phyloP scores from a whole-genome alignment of 2,888 invertebrate genomes.

The Liodrosophila aerea region DNA sequence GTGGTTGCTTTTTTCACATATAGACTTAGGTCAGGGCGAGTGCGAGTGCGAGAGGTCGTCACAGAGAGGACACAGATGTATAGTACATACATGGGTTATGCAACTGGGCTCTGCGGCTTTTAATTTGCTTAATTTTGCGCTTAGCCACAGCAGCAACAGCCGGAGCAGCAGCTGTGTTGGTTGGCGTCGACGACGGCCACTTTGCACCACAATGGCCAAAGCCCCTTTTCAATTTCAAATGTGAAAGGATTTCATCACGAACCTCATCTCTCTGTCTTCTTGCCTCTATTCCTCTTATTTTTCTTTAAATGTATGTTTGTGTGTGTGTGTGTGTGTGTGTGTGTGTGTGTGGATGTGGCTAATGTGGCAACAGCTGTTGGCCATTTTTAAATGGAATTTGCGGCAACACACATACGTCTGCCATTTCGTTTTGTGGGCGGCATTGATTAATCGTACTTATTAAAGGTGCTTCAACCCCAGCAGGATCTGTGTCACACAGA shows the following conservation, averaged over 20 bases:
- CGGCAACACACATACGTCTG: constrained; percentile 19
- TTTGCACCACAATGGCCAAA: constrained; percentile 27
- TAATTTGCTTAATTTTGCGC: constrained; percentile 77
- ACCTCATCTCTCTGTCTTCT: neutral
- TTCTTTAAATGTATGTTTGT: neutral
- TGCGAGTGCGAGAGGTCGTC: constrained; percentile 23
- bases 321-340: too few relatives aligned
- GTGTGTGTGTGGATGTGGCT: constrained; percentile 36
- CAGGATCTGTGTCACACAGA: constrained; percentile 6
- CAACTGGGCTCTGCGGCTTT: constrained; percentile 69
- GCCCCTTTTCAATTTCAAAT: constrained; percentile 51
- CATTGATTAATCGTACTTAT: constrained; percentile 58
- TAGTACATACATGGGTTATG: constrained; percentile 60
- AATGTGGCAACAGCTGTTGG: constrained; percentile 69
- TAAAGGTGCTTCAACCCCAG: constrained; percentile 21
- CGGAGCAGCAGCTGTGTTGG: constrained; percentile 20
- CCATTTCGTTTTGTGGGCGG: constrained; percentile 14
- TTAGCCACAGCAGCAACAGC: constrained; percentile 60
- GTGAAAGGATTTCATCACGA: constrained; percentile 53
- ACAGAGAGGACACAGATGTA: constrained; percentile 16
- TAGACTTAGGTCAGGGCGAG: constrained; percentile 25
- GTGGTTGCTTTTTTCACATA: constrained; percentile 35
- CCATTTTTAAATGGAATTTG: constrained; percentile 50
- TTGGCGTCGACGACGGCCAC: constrained; percentile 10
- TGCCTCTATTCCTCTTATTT: neutral